Conservation (phyloP, 2,797 vertebrate species). For the Sebastiscus albofasciatus region DNA sequence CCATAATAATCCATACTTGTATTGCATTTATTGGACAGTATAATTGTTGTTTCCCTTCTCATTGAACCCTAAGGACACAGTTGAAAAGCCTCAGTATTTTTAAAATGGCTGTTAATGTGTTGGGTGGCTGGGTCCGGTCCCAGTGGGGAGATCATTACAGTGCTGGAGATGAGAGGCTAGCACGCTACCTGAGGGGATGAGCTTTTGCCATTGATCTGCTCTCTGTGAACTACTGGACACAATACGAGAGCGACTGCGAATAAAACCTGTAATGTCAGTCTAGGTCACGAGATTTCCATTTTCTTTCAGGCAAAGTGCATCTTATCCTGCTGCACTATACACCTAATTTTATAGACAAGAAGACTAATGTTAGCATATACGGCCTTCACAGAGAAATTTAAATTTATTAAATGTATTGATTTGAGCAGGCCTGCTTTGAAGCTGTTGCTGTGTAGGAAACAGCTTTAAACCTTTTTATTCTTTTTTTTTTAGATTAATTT, state of each 20-base stretch:
- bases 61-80: conserved; percentile 57
- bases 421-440: background rate
- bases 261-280: conserved; percentile 45
- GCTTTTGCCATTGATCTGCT: conserved; percentile 67
- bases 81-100: conserved; percentile 52
- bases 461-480: background rate
- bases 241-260: conserved; percentile 33
- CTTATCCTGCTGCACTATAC: background rate
- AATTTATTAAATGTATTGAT: conserved; percentile 26
- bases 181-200: conserved; percentile 62
- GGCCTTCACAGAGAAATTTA: background rate
- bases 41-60: conserved; percentile 56
- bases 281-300: conserved; percentile 61
- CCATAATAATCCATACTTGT: conserved; percentile 54
- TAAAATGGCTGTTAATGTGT: conserved; percentile 74
- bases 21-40: conserved; percentile 50
- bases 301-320: conserved; percentile 28
- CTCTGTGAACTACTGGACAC: conserved; percentile 54
- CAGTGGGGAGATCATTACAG: conserved; percentile 71
- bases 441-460: background rate
- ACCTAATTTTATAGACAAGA: background rate
- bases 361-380: background rate
- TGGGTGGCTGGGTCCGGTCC: conserved; percentile 61
- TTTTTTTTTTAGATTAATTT: conserved; percentile 6
- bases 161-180: conserved; percentile 66